Percentiles rank a stretch among this genome's conserved stretches.
These are phyloP conservation scores for Ramphastos sulfuratus DNA, from an alignment of 2,113 vertebrate species.

Conservation along the genomic window DNA sequence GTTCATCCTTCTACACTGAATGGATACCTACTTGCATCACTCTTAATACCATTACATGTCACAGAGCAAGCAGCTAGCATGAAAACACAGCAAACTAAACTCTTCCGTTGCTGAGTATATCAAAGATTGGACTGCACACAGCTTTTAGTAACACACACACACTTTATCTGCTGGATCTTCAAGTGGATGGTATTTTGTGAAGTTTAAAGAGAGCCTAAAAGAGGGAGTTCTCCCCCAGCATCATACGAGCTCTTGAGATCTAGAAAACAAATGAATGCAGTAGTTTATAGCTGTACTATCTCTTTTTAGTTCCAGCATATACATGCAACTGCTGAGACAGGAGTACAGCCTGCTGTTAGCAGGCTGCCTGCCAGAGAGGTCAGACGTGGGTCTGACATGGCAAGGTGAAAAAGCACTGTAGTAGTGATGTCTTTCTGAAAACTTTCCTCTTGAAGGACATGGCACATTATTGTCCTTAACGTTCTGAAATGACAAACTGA, in stretches of 20 bases:
- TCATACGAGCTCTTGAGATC: not conserved
- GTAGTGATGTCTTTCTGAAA: not conserved
- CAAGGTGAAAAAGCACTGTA: not conserved
- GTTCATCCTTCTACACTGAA: not conserved
- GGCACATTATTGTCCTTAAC: not conserved
- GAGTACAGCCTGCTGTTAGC: not conserved
- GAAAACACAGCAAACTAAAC: not conserved
- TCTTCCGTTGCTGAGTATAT: not conserved
- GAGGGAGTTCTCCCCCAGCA: too few species aligned
- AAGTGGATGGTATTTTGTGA: not conserved
- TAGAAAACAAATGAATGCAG: not conserved
- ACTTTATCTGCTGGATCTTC: not conserved
- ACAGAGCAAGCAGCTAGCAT: rapidly evolving
- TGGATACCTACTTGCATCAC: not conserved
- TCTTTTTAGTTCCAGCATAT: not conserved
- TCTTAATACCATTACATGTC: not conserved
- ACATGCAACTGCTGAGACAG: not conserved
- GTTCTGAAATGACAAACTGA: not conserved
- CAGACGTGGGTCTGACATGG: not conserved
- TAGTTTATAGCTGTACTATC: not conserved
- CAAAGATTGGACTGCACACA: not conserved
- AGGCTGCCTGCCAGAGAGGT: not conserved
- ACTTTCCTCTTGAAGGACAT: not conserved
- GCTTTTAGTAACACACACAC: not conserved
- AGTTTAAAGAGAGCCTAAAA: not conserved